phyloP scores from a whole-genome alignment of 2,113 vertebrate species.

The Amazona guildingii region DNA sequence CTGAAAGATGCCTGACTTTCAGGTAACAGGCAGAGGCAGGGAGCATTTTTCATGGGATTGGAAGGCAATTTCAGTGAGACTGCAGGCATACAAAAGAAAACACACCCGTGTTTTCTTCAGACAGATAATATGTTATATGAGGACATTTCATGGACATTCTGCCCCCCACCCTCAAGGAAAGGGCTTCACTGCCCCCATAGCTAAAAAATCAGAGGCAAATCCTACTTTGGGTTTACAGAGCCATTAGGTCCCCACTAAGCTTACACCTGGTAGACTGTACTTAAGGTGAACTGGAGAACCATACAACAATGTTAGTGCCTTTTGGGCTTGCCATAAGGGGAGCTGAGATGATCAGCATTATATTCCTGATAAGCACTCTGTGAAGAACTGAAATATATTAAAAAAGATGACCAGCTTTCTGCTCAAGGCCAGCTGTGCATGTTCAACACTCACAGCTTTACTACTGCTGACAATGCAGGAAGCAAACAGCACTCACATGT shows the following conservation, averaged over 20 bases:
- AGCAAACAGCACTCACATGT: neutral
- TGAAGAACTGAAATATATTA: neutral
- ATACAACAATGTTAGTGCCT: neutral
- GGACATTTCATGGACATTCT: neutral
- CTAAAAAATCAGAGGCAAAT: neutral
- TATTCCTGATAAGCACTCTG: neutral
- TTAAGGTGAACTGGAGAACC: neutral
- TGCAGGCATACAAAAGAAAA: neutral
- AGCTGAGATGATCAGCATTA: conserved; percentile 23
- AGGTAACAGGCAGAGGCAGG: neutral
- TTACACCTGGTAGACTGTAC: neutral
- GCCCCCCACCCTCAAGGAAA: neutral
- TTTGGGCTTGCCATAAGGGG: neutral
- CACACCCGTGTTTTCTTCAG: neutral
- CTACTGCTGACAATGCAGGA: neutral
- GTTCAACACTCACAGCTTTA: neutral
- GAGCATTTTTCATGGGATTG: neutral
- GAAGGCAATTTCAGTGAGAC: neutral
- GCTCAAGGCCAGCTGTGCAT: neutral
- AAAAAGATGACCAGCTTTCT: neutral
- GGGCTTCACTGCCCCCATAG: neutral
- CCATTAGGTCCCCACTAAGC: neutral
- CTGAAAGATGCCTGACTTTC: neutral
- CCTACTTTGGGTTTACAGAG: neutral
- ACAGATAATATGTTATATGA: neutral